Percentiles rank a stretch among this genome's conserved stretches.
These are phyloP conservation scores for Loris lydekkerianus DNA, from an alignment of 2,797 vertebrate species.

Conservation along the genomic window DNA sequence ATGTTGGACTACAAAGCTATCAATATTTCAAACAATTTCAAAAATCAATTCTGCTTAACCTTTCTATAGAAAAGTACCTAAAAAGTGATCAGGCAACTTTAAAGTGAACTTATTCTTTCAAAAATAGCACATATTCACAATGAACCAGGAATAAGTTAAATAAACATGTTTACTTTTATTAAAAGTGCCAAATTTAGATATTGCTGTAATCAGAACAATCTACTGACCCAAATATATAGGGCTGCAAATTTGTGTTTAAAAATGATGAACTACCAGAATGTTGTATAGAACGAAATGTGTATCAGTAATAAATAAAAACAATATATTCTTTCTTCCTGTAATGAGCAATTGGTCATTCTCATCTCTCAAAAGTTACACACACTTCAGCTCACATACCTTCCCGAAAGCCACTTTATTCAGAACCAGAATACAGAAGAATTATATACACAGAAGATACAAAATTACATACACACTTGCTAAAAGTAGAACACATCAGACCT, in stretches of 20 bases:
- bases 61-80: constrained; percentile 27
- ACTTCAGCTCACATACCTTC: constrained; percentile 21
- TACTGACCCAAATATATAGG: constrained; percentile 62
- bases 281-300: neutral
- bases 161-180: constrained; percentile 55
- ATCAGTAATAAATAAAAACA: neutral
- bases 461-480: constrained; percentile 51
- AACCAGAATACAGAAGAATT: constrained; percentile 48
- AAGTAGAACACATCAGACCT: constrained; percentile 47
- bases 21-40: constrained; percentile 70
- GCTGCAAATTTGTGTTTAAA: constrained; percentile 44
- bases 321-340: neutral
- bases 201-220: neutral
- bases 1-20: constrained; percentile 77
- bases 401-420: constrained; percentile 32
- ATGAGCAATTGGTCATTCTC: constrained; percentile 47
- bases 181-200: constrained; percentile 55
- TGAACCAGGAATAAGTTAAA: constrained; percentile 40
- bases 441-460: constrained; percentile 61
- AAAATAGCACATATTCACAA: constrained; percentile 37
- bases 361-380: constrained; percentile 62
- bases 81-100: constrained; percentile 65
- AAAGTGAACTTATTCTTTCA: constrained; percentile 42
- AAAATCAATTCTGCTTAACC: constrained; percentile 64
- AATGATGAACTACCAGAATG: constrained; percentile 12